Conservation (phyloP, 2,888 invertebrate species). For the Dysmachus trigonus region DNA sequence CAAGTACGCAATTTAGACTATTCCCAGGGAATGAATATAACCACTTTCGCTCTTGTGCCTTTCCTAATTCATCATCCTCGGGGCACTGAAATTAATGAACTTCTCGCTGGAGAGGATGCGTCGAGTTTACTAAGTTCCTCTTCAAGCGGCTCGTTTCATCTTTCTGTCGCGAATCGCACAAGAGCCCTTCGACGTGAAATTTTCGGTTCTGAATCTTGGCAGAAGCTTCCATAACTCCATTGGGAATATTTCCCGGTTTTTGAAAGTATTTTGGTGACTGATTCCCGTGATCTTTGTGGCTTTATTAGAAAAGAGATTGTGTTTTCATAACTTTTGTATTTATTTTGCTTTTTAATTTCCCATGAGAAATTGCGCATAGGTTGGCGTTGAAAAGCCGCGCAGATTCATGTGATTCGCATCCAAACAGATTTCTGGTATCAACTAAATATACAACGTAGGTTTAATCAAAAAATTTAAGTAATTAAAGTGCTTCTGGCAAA, state of each 20-base stretch:
- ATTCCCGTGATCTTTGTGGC: background rate
- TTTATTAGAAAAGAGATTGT: background rate
- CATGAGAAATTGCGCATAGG: background rate
- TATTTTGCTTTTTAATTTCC: background rate
- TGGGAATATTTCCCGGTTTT: background rate
- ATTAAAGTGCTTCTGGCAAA: background rate
- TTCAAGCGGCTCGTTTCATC: background rate
- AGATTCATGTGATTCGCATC: background rate
- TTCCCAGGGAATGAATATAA: background rate
- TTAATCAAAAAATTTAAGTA: background rate
- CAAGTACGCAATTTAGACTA: background rate
- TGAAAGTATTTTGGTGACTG: background rate
- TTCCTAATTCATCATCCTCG: background rate
- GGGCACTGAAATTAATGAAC: background rate
- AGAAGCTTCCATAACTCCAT: background rate
- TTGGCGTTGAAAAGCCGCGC: background rate
- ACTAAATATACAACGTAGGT: background rate
- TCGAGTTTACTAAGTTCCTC: background rate
- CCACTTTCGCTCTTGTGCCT: background rate
- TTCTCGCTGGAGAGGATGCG: background rate
- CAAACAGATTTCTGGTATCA: background rate
- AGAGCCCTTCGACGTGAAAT: background rate
- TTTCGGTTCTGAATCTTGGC: background rate
- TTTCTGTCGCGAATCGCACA: background rate
- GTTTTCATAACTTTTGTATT: background rate